Evolutionary conservation across 1,140 invertebrate genomes (phyloP).

Genomic region (Riptortus pedestris): DNA sequence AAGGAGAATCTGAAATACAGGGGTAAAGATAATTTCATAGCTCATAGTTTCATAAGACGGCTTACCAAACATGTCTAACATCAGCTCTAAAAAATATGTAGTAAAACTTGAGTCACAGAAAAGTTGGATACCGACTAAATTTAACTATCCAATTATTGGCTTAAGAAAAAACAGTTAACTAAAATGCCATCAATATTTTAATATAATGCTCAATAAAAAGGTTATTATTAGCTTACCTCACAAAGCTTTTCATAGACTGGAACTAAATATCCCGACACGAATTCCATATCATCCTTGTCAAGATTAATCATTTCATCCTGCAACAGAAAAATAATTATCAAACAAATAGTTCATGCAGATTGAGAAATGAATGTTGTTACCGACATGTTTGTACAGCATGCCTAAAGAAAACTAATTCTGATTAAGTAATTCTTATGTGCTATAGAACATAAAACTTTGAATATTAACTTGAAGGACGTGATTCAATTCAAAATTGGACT

Average conservation of each 20-base stretch:
- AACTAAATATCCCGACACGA: constrained; percentile 43
- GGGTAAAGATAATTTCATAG: no score
- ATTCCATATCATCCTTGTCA: constrained; percentile 41
- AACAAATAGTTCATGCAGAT: not conserved
- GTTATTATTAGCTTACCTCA: not conserved
- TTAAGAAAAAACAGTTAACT: not conserved
- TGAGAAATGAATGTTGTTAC: no score
- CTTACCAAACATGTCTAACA: no score
- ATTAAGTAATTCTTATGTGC: no score
- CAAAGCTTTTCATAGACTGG: constrained; percentile 53
- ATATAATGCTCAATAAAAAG: not conserved
- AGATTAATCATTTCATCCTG: constrained; percentile 51
- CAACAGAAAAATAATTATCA: constrained; percentile 35
- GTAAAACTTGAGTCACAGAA: not conserved
- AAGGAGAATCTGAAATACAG: constrained; percentile 46
- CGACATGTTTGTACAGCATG: no score
- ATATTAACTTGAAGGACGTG: no score
- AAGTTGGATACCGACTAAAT: not conserved
- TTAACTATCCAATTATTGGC: not conserved
- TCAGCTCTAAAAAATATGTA: no score
- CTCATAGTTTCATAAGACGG: no score
- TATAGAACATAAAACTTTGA: no score
- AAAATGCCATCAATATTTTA: not conserved
- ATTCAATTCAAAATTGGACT: no score
- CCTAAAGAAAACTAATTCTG: no score